These are phyloP conservation scores for Antheraea pernyi DNA, from an alignment of 1,140 invertebrate species.

Conservation along the genomic window DNA sequence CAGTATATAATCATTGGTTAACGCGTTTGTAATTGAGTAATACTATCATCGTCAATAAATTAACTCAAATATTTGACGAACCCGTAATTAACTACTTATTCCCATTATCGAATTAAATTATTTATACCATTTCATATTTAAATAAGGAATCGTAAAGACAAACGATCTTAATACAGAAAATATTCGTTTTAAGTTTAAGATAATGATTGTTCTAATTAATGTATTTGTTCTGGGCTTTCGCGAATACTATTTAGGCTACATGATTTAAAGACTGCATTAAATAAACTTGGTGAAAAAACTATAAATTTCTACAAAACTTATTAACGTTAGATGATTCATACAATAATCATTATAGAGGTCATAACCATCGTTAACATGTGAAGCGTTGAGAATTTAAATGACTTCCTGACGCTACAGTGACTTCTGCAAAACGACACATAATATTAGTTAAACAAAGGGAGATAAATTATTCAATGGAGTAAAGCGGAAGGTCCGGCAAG, in stretches of 20 bases:
- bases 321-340: not conserved
- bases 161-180: not conserved
- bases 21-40: not conserved
- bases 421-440: slow-evolving; percentile 22
- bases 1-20: not conserved
- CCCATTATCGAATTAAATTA: not conserved
- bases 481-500: slow-evolving; percentile 63
- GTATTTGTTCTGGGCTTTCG: too few relatives aligned
- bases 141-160: not conserved
- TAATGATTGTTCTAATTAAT: too few relatives aligned
- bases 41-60: not conserved
- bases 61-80: not conserved
- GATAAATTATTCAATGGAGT: slow-evolving; percentile 57
- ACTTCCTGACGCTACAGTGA: slow-evolving; percentile 36
- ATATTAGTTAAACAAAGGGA: slow-evolving; percentile 46
- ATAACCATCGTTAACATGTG: not conserved
- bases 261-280: too few relatives aligned
- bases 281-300: too few relatives aligned
- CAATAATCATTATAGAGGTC: not conserved
- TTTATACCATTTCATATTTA: not conserved
- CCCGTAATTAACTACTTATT: not conserved
- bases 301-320: too few relatives aligned
- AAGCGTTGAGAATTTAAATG: slow-evolving; percentile 43
- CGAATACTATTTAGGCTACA: too few relatives aligned
- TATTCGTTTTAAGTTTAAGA: too few relatives aligned